Base-by-base conservation (phyloP, 2,888 invertebrate genomes). In the Bibio marci region DNA sequence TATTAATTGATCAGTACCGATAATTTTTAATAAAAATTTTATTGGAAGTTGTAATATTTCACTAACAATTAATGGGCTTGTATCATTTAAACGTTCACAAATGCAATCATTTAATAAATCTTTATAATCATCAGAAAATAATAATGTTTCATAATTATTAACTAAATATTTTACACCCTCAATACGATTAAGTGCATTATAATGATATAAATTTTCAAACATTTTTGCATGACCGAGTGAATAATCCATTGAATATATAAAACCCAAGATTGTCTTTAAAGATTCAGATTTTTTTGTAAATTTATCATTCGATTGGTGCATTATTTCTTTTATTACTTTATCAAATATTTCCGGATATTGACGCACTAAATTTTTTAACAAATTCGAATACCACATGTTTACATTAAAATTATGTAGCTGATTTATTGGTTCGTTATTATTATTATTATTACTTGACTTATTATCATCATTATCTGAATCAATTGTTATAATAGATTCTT, bases 291-390 rank as follows among this genome's bases (percentile, higher is more conserved):
- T 26, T 13, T 33, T 27, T 22, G 14, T 26, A 12, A 12, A 19
- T 30, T 17, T 18, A 18, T 52, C 50, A 4, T 49, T 36, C 7
- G 61, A 52, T 41, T 62, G 57, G 8, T 22, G 22, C 56, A 73
- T 66, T 18, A 74, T 64, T 13, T 65, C 62, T 48, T 76, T 75
- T 1, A 82, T 62, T 32, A 74, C 71, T 35, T 65, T 62, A 50
- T 85, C 83, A 52, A 83, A 85, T 11, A 69, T 69, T 1, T 64
- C 62, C 1, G 86, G 79, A 54, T 85, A 83, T 47, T 74, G 73
- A 4, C 58, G 65, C 56, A 86, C 85, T 2, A 85, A 54, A 18
- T 62, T 68, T 43, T 69, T 66, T 1, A 82, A 49, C 25, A 73
- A 63, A 14, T 58, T 47, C 0, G 66, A 65, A 47, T 69, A 73